Evolutionary conservation across 2,797 vertebrate genomes (phyloP).

Genomic region (Sebastiscus tertius): DNA sequence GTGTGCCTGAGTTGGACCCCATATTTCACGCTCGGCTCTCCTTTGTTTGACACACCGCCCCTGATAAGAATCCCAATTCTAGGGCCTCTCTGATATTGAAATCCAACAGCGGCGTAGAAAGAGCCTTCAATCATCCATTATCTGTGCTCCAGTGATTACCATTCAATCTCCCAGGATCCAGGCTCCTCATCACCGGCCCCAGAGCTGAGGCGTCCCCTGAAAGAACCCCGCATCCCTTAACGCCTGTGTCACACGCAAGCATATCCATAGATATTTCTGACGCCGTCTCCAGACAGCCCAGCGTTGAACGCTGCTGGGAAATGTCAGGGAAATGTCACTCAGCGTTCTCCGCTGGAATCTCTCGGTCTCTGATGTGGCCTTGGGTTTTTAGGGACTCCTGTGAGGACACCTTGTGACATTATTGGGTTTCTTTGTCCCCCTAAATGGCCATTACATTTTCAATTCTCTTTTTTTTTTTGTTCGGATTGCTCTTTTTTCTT

Average conservation of each 20-base stretch:
- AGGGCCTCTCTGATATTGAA: constrained; percentile 87
- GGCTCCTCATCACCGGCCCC: constrained; percentile 76
- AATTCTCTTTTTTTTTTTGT: constrained; percentile 38
- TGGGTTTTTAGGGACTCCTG: constrained; percentile 60
- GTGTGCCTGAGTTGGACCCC: constrained; percentile 85
- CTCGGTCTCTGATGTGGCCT: constrained; percentile 67
- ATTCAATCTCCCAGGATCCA: constrained; percentile 82
- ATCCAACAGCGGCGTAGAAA: constrained; percentile 83
- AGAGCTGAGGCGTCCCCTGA: constrained; percentile 76
- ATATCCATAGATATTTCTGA: constrained; percentile 82
- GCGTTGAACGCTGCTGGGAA: constrained; percentile 79
- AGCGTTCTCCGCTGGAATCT: constrained; percentile 74
- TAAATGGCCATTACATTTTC: constrained; percentile 65
- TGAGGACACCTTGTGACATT: constrained; percentile 71
- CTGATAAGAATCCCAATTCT: constrained; percentile 88
- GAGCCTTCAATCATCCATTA: constrained; percentile 87
- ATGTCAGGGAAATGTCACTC: constrained; percentile 88
- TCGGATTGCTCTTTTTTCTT: constrained; percentile 43
- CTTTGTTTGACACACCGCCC: constrained; percentile 84
- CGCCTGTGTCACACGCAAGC: constrained; percentile 73
- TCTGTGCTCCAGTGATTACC: constrained; percentile 86
- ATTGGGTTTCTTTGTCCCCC: constrained; percentile 64
- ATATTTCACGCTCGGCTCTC: constrained; percentile 83
- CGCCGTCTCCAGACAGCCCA: constrained; percentile 63
- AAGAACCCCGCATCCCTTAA: constrained; percentile 76